Base-by-base conservation (phyloP, 2,113 vertebrate genomes). In the Seriola dumerili region DNA sequence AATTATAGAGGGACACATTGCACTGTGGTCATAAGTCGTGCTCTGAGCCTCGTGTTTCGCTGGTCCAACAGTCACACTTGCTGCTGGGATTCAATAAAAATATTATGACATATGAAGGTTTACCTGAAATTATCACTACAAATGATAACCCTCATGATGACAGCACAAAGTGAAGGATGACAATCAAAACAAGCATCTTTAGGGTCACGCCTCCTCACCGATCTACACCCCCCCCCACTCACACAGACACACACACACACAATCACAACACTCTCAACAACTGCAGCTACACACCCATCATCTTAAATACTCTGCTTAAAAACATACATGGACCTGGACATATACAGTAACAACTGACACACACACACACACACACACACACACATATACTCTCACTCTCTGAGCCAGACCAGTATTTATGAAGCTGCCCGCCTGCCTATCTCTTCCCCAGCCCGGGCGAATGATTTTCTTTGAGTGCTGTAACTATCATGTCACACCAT, bases 401-500 rank as follows among this genome's bases (percentile, higher is more conserved):
- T 4, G 11, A 59, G 48, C 67, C 75, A 92, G 84, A 74, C 79
- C 81, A 71, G 78, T 89, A 84, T 93, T 92, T 92, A 90, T 85
- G 81, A 85, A 79, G 83, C 85, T 81, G 88, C 81, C 88, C 50
- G 72, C 89, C 89, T 75, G 85, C 87, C 92, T 86, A 80, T 88
- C 88, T 85, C 75, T 76, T 88, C 84, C 79, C 80, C 78, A 70
- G 84, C 85, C 79, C 21, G 62, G 75, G 87, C 85, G 44, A 90
- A 90, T 91, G 84, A 89, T 93, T 92, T 93, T 93, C 91, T 86
- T 85, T 91, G 90, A 94, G 92, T 91, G 90, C 91, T 88, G 89
- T 92, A 95, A 94, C 93, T 93, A 93, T 91, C 93, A 91, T 93
- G 94, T 95, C 91, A 93, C 91, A 90, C 92, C 93, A 91, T 90